phyloP scores from a whole-genome alignment of 2,797 vertebrate genomes.

The Takifugu ocellatus region DNA sequence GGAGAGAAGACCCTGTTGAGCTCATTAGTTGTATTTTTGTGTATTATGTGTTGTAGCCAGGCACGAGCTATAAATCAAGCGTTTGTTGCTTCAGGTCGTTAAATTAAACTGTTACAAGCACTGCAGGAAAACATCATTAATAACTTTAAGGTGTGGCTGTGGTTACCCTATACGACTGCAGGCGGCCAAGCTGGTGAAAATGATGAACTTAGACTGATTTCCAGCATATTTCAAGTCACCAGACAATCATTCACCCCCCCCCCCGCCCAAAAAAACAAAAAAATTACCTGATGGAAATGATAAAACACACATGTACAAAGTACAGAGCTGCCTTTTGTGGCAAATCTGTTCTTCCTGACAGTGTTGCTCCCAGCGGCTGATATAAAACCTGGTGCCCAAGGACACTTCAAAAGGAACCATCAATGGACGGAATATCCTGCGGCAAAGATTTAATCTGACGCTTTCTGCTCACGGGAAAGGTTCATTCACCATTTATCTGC shows the following conservation, averaged over 20 bases:
- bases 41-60: neutral
- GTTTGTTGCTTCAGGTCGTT: no score
- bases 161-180: no score
- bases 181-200: no score
- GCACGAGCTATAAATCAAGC: no score
- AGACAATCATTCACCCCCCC: neutral
- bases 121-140: no score
- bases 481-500: slow-evolving; percentile 10
- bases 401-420: slow-evolving; percentile 26
- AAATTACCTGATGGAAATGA: neutral
- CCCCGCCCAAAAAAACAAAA: neutral
- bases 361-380: neutral
- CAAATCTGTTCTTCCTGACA: neutral
- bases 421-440: slow-evolving; percentile 16
- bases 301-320: no score
- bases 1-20: no score
- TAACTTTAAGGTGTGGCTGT: no score
- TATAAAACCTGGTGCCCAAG: slow-evolving; percentile 26
- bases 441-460: slow-evolving; percentile 39
- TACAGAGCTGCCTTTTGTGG: no score
- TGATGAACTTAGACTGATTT: no score
- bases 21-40: neutral
- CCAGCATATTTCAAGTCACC: no score
- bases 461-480: slow-evolving; percentile 26
- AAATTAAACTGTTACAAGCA: no score